A percentile compares a stretch with the other conserved stretches of the same genome.
These are phyloP conservation scores for Myotis davidii DNA, from an alignment of 2,113 vertebrate genomes.

Conservation along the genomic window DNA sequence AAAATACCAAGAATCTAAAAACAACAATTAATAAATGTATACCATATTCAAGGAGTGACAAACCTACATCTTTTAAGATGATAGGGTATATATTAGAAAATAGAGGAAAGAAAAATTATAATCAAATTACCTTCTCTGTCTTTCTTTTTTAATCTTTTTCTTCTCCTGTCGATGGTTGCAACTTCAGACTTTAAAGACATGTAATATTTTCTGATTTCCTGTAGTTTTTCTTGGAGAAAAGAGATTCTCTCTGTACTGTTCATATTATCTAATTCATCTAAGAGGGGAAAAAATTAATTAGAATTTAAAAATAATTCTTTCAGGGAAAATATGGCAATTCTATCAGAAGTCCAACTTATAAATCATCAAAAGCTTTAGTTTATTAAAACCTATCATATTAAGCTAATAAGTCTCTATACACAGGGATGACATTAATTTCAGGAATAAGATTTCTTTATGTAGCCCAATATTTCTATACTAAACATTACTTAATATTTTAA, in stretches of 20 bases:
- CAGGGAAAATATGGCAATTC: background rate
- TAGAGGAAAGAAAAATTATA: background rate
- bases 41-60: background rate
- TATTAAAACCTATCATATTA: background rate
- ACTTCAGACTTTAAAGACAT: constrained; percentile 99
- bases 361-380: constrained; percentile 41
- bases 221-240: constrained; percentile 98
- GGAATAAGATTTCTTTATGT: background rate
- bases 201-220: constrained; percentile 98
- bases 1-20: background rate
- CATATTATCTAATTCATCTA: constrained; percentile 97
- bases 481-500: background rate
- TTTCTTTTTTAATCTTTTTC: constrained; percentile 98
- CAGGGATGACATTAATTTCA: background rate
- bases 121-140: constrained; percentile 94
- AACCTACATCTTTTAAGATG: background rate
- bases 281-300: constrained; percentile 18
- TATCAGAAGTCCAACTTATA: constrained; percentile 31
- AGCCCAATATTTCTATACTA: background rate
- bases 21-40: background rate
- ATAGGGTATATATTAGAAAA: background rate
- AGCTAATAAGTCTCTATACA: background rate
- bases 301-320: constrained; percentile 44
- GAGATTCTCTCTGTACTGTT: constrained; percentile 94
- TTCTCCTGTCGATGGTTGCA: constrained; percentile 96